These are phyloP conservation scores for Gorsachius magnificus DNA, from an alignment of 2,797 vertebrate species.

Conservation along the genomic window DNA sequence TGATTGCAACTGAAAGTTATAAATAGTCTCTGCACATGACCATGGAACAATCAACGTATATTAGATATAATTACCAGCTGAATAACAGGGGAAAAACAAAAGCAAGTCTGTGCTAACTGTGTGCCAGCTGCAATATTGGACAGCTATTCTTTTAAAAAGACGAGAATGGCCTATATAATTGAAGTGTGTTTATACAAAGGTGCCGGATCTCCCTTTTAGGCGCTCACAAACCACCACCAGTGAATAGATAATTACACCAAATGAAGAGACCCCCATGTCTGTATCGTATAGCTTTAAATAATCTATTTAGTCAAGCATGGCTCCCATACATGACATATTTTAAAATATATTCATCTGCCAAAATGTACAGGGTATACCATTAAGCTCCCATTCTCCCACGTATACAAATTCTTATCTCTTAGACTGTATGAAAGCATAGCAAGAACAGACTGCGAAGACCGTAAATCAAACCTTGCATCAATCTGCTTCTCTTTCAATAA, in stretches of 20 bases:
- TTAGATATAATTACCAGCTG: neutral
- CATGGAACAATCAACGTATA: neutral
- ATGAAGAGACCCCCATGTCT: neutral
- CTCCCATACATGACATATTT: neutral
- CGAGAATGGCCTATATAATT: neutral
- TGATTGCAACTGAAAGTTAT: neutral
- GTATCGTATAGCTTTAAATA: neutral
- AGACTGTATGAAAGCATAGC: slow-evolving; percentile 94
- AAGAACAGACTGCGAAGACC: slow-evolving; percentile 82
- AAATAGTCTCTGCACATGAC: neutral
- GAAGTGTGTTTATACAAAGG: neutral
- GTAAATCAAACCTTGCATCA: slow-evolving; percentile 85
- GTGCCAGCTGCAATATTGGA: neutral
- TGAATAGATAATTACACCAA: neutral
- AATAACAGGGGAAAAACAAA: neutral
- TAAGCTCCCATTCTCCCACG: slow-evolving; percentile 89
- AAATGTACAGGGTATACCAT: slow-evolving; percentile 85
- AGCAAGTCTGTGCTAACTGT: neutral
- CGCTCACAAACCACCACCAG: neutral
- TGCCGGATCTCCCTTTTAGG: neutral
- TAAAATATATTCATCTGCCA: slow-evolving; percentile 68
- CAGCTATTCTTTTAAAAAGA: neutral
- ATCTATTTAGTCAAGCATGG: neutral
- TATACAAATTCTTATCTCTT: slow-evolving; percentile 85
- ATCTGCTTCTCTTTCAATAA: slow-evolving; percentile 85